Conservation (phyloP, 2,797 vertebrate genomes). For the Myoxocephalus aenaeus region DNA sequence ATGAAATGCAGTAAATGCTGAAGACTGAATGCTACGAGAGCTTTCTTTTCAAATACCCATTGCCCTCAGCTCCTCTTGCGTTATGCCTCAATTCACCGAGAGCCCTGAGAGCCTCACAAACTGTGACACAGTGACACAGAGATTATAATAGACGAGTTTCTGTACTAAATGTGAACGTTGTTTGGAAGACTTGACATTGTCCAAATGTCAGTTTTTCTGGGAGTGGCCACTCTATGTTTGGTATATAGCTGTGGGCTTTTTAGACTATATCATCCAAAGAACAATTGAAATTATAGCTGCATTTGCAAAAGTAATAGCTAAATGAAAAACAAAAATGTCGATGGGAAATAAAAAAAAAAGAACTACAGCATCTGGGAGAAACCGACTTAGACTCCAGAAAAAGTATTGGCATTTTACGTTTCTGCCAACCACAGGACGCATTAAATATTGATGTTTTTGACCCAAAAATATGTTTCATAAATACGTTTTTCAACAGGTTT, state of each 20-base stretch:
- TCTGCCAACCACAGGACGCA: too few species aligned
- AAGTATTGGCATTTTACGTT: background rate
- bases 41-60: conserved; percentile 68
- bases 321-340: background rate
- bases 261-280: conserved; percentile 4
- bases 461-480: background rate
- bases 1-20: conserved; percentile 81
- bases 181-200: conserved; percentile 31
- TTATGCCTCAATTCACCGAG: conserved; percentile 69
- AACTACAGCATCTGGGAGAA: background rate
- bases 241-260: conserved; percentile 23
- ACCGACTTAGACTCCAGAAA: background rate
- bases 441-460: background rate
- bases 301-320: background rate
- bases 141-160: conserved; percentile 58
- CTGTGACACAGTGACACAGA: conserved; percentile 68
- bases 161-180: conserved; percentile 34
- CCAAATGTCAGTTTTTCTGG: conserved; percentile 35
- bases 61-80: conserved; percentile 58
- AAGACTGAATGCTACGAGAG: conserved; percentile 74
- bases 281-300: background rate
- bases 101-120: conserved; percentile 55
- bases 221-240: conserved; percentile 4
- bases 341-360: background rate
- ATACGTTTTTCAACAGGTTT: background rate